A percentile compares a stretch with the other conserved stretches of the same genome.
Evolutionary conservation across 2,113 vertebrate genomes (phyloP).

Genomic region (Oncorhynchus masou): DNA sequence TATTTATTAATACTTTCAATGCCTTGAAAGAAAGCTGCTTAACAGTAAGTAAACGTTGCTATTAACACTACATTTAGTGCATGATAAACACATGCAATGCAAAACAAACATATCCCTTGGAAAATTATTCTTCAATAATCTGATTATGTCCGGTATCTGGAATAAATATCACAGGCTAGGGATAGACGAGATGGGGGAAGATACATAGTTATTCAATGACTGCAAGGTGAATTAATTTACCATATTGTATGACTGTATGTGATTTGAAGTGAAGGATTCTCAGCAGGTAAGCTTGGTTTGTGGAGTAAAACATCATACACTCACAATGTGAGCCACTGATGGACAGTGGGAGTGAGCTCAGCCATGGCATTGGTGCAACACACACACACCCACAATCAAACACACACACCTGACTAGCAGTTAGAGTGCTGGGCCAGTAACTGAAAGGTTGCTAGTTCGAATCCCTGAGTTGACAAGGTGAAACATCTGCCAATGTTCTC

Average conservation of each 20-base stretch:
- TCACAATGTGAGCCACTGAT: slow-evolving; percentile 51
- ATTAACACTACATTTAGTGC: not conserved
- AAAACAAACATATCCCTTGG: slow-evolving; percentile 7
- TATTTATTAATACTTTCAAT: not conserved
- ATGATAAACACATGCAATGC: slow-evolving; percentile 15
- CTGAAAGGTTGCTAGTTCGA: too few species aligned
- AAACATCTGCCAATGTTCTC: too few species aligned
- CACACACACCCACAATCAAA: slow-evolving; percentile 5
- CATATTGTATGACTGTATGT: too few species aligned
- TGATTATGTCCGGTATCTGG: too few species aligned
- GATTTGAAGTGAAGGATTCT: slow-evolving; percentile 39
- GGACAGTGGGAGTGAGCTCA: slow-evolving; percentile 1
- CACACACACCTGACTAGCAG: not conserved
- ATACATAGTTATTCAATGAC: too few species aligned
- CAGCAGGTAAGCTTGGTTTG: not conserved
- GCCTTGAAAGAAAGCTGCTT: not conserved
- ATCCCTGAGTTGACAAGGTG: too few species aligned
- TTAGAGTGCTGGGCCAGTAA: too few species aligned
- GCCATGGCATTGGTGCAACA: not conserved
- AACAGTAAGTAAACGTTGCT: not conserved
- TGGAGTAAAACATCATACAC: slow-evolving; percentile 16
- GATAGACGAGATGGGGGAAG: too few species aligned
- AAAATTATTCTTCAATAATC: not conserved
- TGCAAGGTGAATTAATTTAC: too few species aligned
- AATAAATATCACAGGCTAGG: too few species aligned